Evolutionary conservation across 2,113 vertebrate genomes (phyloP), one percentile per base, ranked within the genome.

Genomic region (Megaceryle maxima): DNA sequence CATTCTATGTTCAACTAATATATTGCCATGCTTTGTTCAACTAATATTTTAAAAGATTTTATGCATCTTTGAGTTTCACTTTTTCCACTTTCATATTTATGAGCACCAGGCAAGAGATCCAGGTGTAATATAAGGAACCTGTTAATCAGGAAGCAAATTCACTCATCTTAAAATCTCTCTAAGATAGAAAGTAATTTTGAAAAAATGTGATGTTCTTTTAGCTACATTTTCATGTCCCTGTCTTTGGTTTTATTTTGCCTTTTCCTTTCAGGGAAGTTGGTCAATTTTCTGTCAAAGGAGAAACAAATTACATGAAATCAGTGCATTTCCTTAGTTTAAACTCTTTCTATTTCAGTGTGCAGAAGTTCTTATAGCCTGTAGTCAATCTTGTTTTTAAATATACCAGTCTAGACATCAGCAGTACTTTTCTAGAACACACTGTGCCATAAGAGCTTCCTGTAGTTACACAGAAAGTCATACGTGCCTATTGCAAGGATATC

Each of bases 311-410:
- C 35, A 29, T 9, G 5, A 85, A 77, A 25, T 74, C 59, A 63
- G 20, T 80, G 29, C 20, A 56, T 94, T 91, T 92, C 51, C 60
- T 63, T 79, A 57, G 70, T 73, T 76, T 53, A 55, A 94, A 35
- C 43, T 33, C 57, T 55, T 57, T 80, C 41, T 29, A 19, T 59
- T 96, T 44, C 72, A 66, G 11, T 73, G 62, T 79, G 67, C 79
- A 91, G 48, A 83, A 95, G 39, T 39, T 33, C 39, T 96, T 93
- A 83, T 56, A 77, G 56, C 56, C 60, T 63, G 39, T 73, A 95
- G 90, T 59, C 64, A 90, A 53, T 92, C 79, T 88, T 68, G n/a
- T 4, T 93, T 92, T 96, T 77, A 90, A 81, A 88, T 88, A 75
- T 15, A 70, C 69, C 83, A 93, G 60, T 64, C 68, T 37, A 75